phyloP scores from a whole-genome alignment of 2,797 vertebrate genomes.

The Synanceia verrucosa region DNA sequence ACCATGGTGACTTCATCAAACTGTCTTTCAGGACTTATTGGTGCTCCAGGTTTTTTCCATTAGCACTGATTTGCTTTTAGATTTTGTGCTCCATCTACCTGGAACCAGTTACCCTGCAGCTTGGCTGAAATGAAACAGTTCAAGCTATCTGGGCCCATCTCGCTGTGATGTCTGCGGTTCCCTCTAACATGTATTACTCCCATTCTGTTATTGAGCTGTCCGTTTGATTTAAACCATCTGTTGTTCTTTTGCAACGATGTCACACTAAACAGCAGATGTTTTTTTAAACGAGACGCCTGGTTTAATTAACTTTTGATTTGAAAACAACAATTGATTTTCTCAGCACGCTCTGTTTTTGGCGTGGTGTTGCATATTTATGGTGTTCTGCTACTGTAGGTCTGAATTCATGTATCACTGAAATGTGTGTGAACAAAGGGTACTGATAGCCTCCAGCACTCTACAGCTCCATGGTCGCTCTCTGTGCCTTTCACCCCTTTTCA shows the following conservation, averaged over 20 bases:
- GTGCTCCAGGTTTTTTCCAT: conserved; percentile 35
- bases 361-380: conserved; percentile 31
- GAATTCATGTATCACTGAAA: conserved; percentile 41
- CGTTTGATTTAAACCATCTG: conserved; percentile 16
- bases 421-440: conserved; percentile 64
- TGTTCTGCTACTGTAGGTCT: conserved; percentile 35
- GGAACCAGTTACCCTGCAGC: conserved; percentile 35
- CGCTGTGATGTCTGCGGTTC: conserved; percentile 17
- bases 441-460: conserved; percentile 48
- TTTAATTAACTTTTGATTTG: neutral
- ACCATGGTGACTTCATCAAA: conserved; percentile 13
- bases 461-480: conserved; percentile 42
- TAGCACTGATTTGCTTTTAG: conserved; percentile 41
- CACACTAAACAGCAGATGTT: conserved; percentile 10
- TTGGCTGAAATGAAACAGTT: conserved; percentile 32
- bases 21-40: conserved; percentile 13
- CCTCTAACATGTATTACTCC: conserved; percentile 3
- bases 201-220: conserved; percentile 22
- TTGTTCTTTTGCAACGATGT: neutral
- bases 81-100: conserved; percentile 53
- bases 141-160: neutral
- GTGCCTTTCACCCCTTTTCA: conserved; percentile 69
- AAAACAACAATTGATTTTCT: conserved; percentile 30
- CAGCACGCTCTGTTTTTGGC: neutral
- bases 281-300: conserved; percentile 24